Percentiles rank a stretch among this genome's conserved stretches.
Evolutionary conservation across 2,113 vertebrate genomes (phyloP).

Genomic region (Trichomycterus rosablanca): DNA sequence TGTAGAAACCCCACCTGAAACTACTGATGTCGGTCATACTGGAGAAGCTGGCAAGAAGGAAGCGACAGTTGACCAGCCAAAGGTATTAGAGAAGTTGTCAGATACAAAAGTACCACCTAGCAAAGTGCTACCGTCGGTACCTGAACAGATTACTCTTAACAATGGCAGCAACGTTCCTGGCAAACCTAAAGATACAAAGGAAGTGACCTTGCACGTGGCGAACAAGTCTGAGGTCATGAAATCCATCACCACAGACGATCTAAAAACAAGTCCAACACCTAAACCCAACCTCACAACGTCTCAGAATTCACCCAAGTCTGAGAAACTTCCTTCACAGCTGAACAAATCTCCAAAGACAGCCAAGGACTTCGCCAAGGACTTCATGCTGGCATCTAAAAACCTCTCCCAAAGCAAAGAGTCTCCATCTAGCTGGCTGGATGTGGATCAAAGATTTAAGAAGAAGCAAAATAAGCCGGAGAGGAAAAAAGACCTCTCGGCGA

Average conservation of each 20-base stretch:
- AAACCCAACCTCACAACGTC: constrained; percentile 5
- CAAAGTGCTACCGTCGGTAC: too few relatives aligned
- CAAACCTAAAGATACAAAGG: constrained; percentile 1
- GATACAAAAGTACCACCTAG: too few relatives aligned
- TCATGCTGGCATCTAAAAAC: constrained; percentile 38
- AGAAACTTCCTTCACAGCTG: constrained; percentile 9
- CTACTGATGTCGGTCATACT: background rate
- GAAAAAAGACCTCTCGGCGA: constrained; percentile 60
- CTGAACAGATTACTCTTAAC: background rate
- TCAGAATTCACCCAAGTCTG: constrained; percentile 2
- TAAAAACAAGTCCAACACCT: background rate
- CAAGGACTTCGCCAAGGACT: constrained; percentile 28
- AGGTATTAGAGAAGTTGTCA: constrained; percentile 4
- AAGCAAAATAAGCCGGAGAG: constrained; percentile 51
- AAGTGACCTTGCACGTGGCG: background rate
- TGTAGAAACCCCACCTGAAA: constrained; percentile 23
- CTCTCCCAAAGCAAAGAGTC: constrained; percentile 28
- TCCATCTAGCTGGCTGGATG: constrained; percentile 59
- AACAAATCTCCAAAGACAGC: constrained; percentile 2
- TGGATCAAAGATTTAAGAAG: constrained; percentile 53
- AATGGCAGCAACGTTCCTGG: background rate
- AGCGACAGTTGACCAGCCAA: constrained; percentile 16
- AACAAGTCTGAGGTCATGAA: background rate
- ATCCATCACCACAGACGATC: background rate
- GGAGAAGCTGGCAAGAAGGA: background rate